These are phyloP conservation scores for Palaemon carinicauda DNA, from an alignment of 1,140 invertebrate species.

Conservation along the genomic window DNA sequence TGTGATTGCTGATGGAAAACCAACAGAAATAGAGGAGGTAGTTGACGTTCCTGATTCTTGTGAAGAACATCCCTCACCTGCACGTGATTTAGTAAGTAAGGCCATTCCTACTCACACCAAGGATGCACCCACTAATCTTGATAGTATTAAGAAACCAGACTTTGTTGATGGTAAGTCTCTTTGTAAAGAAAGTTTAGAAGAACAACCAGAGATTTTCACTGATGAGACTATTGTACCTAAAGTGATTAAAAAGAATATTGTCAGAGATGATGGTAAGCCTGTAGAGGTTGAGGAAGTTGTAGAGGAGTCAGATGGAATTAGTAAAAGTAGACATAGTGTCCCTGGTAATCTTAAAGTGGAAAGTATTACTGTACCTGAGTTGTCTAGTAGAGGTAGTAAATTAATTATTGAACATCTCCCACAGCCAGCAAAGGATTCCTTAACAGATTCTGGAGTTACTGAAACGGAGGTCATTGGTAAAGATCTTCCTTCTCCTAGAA, in stretches of 20 bases:
- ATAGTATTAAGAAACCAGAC: too few species aligned
- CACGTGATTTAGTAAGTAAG: not conserved
- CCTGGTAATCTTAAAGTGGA: conserved; percentile 25
- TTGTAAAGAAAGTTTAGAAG: conserved; percentile 15
- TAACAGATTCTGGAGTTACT: conserved; percentile 22
- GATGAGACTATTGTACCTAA: conserved; percentile 6
- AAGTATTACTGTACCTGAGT: not conserved
- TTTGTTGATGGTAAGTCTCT: not conserved
- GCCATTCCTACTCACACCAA: too few species aligned
- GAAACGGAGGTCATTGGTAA: conserved; percentile 8
- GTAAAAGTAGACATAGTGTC: conserved; percentile 7
- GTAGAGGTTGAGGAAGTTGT: conserved; percentile 28
- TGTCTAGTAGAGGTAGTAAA: conserved; percentile 11
- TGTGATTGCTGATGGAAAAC: not conserved
- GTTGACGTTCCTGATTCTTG: not conserved
- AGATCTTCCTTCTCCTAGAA: conserved; percentile 17
- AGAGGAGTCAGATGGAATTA: conserved; percentile 18
- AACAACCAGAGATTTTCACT: not conserved
- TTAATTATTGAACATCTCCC: conserved; percentile 51
- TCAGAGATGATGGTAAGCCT: conserved; percentile 14
- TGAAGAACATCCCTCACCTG: not conserved
- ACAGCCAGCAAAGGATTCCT: conserved; percentile 49
- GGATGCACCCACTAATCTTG: too few species aligned
- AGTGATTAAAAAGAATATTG: conserved; percentile 21
- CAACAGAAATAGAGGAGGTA: not conserved